Evolutionary conservation across 2,888 invertebrate species (phyloP).

Genomic region (Lordiphosa andalusiaca): DNA sequence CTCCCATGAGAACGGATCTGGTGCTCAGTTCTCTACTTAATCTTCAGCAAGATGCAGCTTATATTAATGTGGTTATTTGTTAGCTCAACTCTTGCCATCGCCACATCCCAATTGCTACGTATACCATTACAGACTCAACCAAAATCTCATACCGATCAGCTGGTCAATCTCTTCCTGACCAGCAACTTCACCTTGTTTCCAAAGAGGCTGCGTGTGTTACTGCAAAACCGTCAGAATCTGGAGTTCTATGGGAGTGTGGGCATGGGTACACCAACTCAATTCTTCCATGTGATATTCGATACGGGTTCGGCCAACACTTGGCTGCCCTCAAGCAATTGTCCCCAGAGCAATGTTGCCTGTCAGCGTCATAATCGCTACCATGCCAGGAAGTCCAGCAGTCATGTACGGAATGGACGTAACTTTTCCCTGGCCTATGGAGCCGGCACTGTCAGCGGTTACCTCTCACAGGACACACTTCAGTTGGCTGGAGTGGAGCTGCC

Average conservation of each 20-base stretch:
- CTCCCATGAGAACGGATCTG: neutral
- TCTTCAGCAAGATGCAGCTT: slow-evolving; percentile 33
- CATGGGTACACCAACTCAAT: slow-evolving; percentile 94
- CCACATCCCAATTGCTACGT: slow-evolving; percentile 17
- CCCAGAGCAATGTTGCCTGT: slow-evolving; percentile 93
- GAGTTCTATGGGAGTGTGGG: slow-evolving; percentile 94
- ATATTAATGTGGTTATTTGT: slow-evolving; percentile 3
- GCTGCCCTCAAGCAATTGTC: slow-evolving; percentile 97
- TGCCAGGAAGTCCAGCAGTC: slow-evolving; percentile 89
- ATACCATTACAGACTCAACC: slow-evolving; percentile 20
- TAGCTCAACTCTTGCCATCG: neutral
- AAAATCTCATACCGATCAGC: neutral
- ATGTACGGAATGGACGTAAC: slow-evolving; percentile 90
- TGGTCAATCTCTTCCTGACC: neutral
- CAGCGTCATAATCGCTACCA: slow-evolving; percentile 97
- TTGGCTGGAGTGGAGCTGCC: slow-evolving; percentile 28
- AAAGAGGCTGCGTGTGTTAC: slow-evolving; percentile 8
- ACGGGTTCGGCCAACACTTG: slow-evolving; percentile 98
- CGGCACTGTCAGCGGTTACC: slow-evolving; percentile 95
- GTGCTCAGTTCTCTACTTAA: slow-evolving; percentile 18
- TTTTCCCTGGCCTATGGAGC: slow-evolving; percentile 96
- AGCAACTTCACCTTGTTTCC: neutral
- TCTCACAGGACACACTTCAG: slow-evolving; percentile 88
- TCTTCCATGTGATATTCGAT: slow-evolving; percentile 96
- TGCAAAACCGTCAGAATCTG: slow-evolving; percentile 36